A percentile compares a stretch with the other conserved stretches of the same genome.
Evolutionary conservation across 2,113 vertebrate species (phyloP).

Genomic region (Zapornia atra): DNA sequence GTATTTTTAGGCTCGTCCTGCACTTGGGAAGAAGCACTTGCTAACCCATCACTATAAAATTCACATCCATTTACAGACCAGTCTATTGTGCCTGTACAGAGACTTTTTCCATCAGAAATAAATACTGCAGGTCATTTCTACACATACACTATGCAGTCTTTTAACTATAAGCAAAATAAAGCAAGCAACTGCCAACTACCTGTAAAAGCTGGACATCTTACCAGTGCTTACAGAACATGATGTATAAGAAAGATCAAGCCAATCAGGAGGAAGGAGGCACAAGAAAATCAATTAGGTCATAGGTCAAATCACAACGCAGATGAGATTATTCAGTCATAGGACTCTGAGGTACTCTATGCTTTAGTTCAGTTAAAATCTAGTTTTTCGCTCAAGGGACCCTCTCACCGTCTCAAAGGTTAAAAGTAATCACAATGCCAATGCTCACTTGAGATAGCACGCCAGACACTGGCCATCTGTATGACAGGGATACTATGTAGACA

Average conservation of each 20-base stretch:
- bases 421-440: conserved; percentile 16
- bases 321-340: not conserved
- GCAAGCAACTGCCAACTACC: not conserved
- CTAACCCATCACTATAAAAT: not conserved
- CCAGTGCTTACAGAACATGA: not conserved
- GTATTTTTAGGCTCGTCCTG: not conserved
- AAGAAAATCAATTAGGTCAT: not conserved
- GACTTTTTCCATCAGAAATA: not conserved
- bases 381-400: not conserved
- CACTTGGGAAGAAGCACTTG: not conserved
- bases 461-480: not conserved
- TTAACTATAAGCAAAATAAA: not conserved
- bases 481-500: not conserved
- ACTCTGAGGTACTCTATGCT: not conserved
- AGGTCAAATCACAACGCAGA: not conserved
- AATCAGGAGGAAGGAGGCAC: not conserved
- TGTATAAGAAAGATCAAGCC: not conserved
- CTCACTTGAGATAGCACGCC: conserved; percentile 9
- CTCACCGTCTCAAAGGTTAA: conserved; percentile 12
- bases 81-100: not conserved
- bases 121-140: not conserved
- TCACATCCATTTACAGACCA: not conserved
- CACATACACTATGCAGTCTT: not conserved
- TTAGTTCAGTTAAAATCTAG: not conserved
- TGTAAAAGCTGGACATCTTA: not conserved